A percentile compares a stretch with the other conserved stretches of the same genome.
Conservation (phyloP, 2,888 invertebrate species). For the Pandemis corylana region DNA sequence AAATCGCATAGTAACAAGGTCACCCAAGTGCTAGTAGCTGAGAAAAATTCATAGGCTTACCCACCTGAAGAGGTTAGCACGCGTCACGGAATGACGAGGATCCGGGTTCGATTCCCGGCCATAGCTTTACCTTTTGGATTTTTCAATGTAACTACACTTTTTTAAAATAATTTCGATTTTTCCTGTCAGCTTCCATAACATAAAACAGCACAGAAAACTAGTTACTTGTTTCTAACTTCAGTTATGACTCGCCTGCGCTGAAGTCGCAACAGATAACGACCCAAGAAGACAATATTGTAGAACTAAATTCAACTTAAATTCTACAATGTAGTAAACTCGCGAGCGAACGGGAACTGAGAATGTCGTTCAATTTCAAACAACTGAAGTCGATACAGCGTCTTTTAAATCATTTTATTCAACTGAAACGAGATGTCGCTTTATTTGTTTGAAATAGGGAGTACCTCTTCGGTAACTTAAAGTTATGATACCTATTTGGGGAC, state of each 20-base stretch:
- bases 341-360: conserved; percentile 17
- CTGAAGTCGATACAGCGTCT: conserved; percentile 24
- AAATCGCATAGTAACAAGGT: no score
- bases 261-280: conserved; percentile 8
- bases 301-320: conserved; percentile 18
- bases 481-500: no score
- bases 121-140: no score
- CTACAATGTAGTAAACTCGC: conserved; percentile 19
- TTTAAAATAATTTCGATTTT: no score
- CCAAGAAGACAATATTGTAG: conserved; percentile 15
- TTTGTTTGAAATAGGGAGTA: not conserved
- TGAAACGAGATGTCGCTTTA: conserved; percentile 5
- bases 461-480: no score
- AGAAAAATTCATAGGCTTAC: no score
- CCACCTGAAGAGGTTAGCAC: no score
- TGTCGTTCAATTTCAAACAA: conserved; percentile 27
- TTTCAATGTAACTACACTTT: no score
- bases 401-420: conserved; percentile 24
- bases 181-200: no score
- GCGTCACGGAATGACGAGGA: no score
- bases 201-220: not conserved
- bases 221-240: not conserved
- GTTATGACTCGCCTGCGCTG: not conserved
- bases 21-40: no score
- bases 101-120: no score